Base-by-base conservation (phyloP, 2,888 invertebrate species). In the Teleogryllus oceanicus region DNA sequence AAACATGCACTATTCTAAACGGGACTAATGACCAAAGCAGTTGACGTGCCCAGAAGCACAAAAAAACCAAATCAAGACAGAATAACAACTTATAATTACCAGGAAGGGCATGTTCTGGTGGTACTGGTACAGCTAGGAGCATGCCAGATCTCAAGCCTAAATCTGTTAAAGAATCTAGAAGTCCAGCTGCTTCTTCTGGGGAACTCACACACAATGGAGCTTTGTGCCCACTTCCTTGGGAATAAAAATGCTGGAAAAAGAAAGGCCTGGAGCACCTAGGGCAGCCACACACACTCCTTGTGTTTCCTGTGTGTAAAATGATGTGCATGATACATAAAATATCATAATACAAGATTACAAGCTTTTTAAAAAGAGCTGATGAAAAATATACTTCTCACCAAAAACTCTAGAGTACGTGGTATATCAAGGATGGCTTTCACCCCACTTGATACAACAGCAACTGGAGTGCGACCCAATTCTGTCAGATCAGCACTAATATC, bases 371-470 rank as follows among this genome's bases (percentile, higher is more conserved):
- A 21, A 11, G 21, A 20, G 37, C 4, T 37, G 37, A 37, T 8
- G 8, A 37, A 37, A 37, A 37, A 37, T 37, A 5, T 37, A 37
- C 4, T 81, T 85, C 88, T 87, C 88, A 96, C 96, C 89, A 99
- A 89, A 86, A 93, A 98, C 87, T 99, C 99, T 77, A 99, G 89
- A 0, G 99, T 99, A 85, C 93, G 93, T 5, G 93, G 94, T 84
- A 99, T 96, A 87, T 99, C 99, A 81, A 99, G 90, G 84, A 99
- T 98, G 24, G 98, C 98, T 88, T 99, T 99, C 80, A 98, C 93
- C 1, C 99, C 99, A 85, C 98, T 96, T 84, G 96, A 98, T 2
- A 99, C 93, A 11, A 99, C 97, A 77, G 96, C 92, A 0, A 98
- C 92, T 18, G 93, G 93, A 82, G 94, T 96, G 81, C 93, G 91